Evolutionary conservation across 2,797 vertebrate species (phyloP).

Genomic region (Tragelaphus oryx): DNA sequence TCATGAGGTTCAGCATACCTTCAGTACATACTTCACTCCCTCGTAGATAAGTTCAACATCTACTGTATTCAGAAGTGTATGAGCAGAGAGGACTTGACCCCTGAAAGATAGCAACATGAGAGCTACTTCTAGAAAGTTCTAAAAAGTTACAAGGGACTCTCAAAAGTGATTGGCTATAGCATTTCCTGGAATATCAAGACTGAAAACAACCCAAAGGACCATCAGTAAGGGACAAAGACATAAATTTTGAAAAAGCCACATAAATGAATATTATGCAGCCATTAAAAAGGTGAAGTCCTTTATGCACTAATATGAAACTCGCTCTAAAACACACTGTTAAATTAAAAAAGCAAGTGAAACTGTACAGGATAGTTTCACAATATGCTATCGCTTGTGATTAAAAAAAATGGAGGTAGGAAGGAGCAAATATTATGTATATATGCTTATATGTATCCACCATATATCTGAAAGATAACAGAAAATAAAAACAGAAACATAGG

Average conservation of each 20-base stretch:
- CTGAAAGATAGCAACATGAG: slow-evolving; percentile 77
- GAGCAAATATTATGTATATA: neutral
- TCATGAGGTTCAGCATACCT: slow-evolving; percentile 75
- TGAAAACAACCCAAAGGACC: slow-evolving; percentile 8
- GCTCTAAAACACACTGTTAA: neutral
- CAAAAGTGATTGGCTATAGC: neutral
- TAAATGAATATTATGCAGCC: neutral
- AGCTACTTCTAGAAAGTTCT: slow-evolving; percentile 22
- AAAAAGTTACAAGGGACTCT: slow-evolving; percentile 4
- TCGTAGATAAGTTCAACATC: slow-evolving; percentile 98
- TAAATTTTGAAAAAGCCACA: neutral
- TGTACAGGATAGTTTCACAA: neutral
- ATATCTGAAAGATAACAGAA: neutral
- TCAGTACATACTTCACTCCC: slow-evolving; percentile 93
- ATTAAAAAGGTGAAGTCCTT: neutral
- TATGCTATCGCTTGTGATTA: neutral
- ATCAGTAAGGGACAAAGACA: neutral
- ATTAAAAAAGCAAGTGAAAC: neutral
- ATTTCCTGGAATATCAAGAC: slow-evolving; percentile 35
- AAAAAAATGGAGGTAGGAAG: neutral
- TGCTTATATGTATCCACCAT: neutral
- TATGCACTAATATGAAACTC: neutral
- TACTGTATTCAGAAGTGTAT: slow-evolving; percentile 95
- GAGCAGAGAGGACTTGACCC: slow-evolving; percentile 95
- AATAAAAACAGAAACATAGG: neutral